Base-by-base conservation (phyloP, 2,888 invertebrate species). In the Nasonia oneida region DNA sequence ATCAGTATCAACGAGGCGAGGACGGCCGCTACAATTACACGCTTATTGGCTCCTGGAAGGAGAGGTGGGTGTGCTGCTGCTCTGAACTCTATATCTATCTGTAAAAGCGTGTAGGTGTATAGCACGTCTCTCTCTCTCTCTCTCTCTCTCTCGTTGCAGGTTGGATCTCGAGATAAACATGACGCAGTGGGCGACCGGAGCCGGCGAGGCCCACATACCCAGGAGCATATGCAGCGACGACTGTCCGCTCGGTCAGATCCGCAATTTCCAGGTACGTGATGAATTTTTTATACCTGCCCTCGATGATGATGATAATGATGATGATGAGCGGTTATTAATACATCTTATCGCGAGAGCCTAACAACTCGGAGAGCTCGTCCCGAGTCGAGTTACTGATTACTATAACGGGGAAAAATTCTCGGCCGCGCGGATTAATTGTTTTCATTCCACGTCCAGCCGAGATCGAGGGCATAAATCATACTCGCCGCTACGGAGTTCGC, bases 171-270 rank as follows among this genome's bases (percentile, higher is more conserved):
- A 94, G 89, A 90, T 94, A 83, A 93, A 93, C 76, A 93, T 93
- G 89, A 92, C 95, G 64, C 92, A 92, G 85, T 95, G 95, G 95
- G 91, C 90, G 70, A 89, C 90, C 18, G 92, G 92, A n/a, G 87
- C 89, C 61, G 94, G 94, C 39, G 93, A 93, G 76, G 89, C 90
- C 67, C 92, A 93, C 83, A 93, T 93, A 81, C 94, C 94, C 2
- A 93, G 92, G 81, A 96, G 96, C 73, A 94, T 95, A 53, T 96
- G 96, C 93, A 95, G 95, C 89, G 95, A 95, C 87, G 94, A 95
- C 57, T 96, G 96, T 90, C 94, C 94, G 15, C 92, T 94, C 37
- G 96, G 96, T 10, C 94, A 95, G 90, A 94, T 95, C 53, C 93
- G 95, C 73, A 95, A 95, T 91, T 95, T 94, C 91, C 94, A 95